These are phyloP conservation scores for Drosophila littoralis DNA, from an alignment of 1,140 invertebrate genomes.

Conservation along the genomic window DNA sequence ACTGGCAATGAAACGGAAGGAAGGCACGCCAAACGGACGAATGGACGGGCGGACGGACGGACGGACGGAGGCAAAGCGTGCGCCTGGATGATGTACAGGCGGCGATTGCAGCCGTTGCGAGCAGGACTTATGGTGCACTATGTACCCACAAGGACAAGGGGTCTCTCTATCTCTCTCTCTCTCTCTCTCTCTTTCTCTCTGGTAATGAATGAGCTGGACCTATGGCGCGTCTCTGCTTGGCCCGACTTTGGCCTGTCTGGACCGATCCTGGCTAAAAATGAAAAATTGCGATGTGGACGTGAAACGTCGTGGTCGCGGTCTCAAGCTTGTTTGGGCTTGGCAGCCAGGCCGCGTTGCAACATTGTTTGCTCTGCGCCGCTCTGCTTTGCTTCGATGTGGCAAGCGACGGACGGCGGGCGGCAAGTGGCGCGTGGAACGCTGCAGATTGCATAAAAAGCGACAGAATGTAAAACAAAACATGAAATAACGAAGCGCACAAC, in stretches of 20 bases:
- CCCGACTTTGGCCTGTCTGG: slow-evolving; percentile 4
- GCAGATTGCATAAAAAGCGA: slow-evolving; percentile 51
- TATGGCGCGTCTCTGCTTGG: slow-evolving; percentile 27
- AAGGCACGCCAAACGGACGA: slow-evolving; percentile 64
- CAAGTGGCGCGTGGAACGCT: slow-evolving; percentile 20
- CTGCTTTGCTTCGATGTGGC: too few relatives aligned
- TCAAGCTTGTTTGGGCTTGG: slow-evolving; percentile 80
- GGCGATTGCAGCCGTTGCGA: slow-evolving; percentile 63
- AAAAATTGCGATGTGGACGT: slow-evolving; percentile 68
- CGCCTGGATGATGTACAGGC: slow-evolving; percentile 69
- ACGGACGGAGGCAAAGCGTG: slow-evolving; percentile 54
- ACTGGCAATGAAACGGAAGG: slow-evolving; percentile 81
- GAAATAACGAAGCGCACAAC: slow-evolving; percentile 68
- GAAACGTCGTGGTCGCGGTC: slow-evolving; percentile 47
- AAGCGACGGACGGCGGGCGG: slow-evolving; percentile 12
- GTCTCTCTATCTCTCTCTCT: background rate
- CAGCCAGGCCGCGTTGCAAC: slow-evolving; percentile 75
- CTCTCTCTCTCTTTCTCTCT: slow-evolving; percentile 12
- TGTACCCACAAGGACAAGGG: slow-evolving; percentile 18
- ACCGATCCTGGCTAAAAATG: slow-evolving; percentile 53
- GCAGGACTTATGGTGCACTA: slow-evolving; percentile 38
- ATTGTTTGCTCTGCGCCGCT: slow-evolving; percentile 66
- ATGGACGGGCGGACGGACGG: slow-evolving; percentile 25
- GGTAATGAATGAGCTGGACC: slow-evolving; percentile 71
- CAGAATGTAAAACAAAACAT: slow-evolving; percentile 69